A percentile compares a stretch with the other conserved stretches of the same genome.
These are phyloP conservation scores for Ptyas mucosa DNA, from an alignment of 2,113 vertebrate species.

Conservation along the genomic window DNA sequence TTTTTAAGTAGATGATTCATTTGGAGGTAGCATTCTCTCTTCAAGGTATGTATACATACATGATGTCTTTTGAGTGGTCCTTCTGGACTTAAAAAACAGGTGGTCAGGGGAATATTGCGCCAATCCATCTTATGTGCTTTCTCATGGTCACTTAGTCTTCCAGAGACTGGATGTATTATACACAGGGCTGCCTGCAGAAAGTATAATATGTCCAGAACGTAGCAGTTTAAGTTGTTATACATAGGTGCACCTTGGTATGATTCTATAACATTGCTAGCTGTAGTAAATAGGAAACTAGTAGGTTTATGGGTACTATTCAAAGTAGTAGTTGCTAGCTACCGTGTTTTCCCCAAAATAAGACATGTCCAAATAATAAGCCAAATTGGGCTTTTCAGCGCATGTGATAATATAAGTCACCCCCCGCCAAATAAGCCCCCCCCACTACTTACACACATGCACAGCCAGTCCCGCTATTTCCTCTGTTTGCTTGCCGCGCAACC, in stretches of 20 bases:
- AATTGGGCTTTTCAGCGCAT: too few relatives aligned
- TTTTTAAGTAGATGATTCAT: neutral
- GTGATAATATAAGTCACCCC: too few relatives aligned
- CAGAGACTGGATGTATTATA: neutral
- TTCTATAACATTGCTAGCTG: neutral
- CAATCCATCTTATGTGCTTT: neutral
- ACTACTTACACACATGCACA: too few relatives aligned
- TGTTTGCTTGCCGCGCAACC: too few relatives aligned
- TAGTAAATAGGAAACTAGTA: neutral
- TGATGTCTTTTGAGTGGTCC: neutral
- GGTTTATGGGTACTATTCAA: neutral
- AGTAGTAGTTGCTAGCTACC: neutral
- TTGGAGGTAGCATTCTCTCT: neutral
- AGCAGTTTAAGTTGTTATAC: neutral
- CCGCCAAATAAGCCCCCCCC: too few relatives aligned
- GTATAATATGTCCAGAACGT: neutral
- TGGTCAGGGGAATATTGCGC: neutral
- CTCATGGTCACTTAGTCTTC: neutral
- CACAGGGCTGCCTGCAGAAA: neutral
- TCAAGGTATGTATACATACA: neutral
- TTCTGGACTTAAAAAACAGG: neutral
- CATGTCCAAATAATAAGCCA: too few relatives aligned
- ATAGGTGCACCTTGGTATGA: neutral
- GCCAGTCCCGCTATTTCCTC: too few relatives aligned
- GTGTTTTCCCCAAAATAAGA: too few relatives aligned